phyloP scores from a whole-genome alignment of 1,140 invertebrate genomes.

The Cyclargus thomasi region DNA sequence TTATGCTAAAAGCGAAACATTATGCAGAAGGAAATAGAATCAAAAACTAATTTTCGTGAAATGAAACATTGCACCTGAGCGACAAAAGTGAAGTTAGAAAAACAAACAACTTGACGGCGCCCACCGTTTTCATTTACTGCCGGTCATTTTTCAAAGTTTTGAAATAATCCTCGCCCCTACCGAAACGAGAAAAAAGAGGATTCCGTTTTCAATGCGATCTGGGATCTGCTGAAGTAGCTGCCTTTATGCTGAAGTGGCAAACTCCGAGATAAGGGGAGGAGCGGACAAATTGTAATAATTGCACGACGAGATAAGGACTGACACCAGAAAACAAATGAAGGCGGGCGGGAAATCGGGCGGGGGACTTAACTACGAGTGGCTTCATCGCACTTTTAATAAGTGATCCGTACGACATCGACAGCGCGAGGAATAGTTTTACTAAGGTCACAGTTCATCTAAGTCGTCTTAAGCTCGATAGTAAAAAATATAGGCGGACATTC shows the following conservation, averaged over 20 bases:
- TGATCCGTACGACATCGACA: neutral
- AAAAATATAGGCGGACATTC: neutral
- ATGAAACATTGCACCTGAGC: slow-evolving; percentile 39
- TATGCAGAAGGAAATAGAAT: neutral
- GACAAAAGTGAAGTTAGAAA: slow-evolving; percentile 54
- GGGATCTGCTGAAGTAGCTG: slow-evolving; percentile 65
- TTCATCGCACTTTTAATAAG: slow-evolving; percentile 16
- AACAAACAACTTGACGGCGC: slow-evolving; percentile 56
- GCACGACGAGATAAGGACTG: slow-evolving; percentile 71
- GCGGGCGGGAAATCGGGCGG: slow-evolving; percentile 40
- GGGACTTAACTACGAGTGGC: slow-evolving; percentile 35
- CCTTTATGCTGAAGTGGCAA: slow-evolving; percentile 68
- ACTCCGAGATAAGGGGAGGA: slow-evolving; percentile 71
- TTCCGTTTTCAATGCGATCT: slow-evolving; percentile 64
- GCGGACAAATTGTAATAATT: slow-evolving; percentile 75
- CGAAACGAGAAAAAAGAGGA: slow-evolving; percentile 61
- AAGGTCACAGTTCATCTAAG: no score
- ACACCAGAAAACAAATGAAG: slow-evolving; percentile 74
- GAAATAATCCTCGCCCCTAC: slow-evolving; percentile 42
- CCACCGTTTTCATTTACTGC: slow-evolving; percentile 59
- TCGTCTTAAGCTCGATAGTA: neutral
- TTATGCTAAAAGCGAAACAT: neutral
- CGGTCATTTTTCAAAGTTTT: slow-evolving; percentile 66
- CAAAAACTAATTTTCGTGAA: slow-evolving; percentile 38
- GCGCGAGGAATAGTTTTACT: neutral